phyloP scores from a whole-genome alignment of 1,140 invertebrate genomes.

The Cotesia vestalis region DNA sequence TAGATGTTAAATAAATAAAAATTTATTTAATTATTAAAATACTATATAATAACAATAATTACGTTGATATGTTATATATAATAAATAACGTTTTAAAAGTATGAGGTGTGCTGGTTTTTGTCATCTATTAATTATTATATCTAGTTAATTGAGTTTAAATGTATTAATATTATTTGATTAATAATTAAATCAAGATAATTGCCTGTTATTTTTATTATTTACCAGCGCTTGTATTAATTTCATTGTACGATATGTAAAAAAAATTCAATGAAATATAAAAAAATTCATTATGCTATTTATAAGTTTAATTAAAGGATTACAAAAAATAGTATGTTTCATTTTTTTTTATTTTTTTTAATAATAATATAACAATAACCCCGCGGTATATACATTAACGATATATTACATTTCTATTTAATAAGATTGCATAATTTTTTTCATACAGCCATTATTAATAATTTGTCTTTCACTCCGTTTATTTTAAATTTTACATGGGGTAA shows the following conservation, averaged over 20 bases:
- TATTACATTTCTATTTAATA: conserved; percentile 52
- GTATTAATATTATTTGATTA: not conserved
- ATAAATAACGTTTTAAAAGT: not conserved
- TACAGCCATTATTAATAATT: conserved; percentile 39
- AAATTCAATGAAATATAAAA: conserved; percentile 51
- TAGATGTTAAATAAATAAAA: conserved; percentile 54
- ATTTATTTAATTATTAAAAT: not conserved
- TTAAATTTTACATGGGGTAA: conserved; percentile 41
- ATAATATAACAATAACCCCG: conserved; percentile 62
- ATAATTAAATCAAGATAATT: conserved; percentile 23
- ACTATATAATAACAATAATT: conserved; percentile 31
- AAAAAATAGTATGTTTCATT: not conserved
- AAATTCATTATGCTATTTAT: not conserved
- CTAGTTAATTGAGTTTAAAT: not conserved
- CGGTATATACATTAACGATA: conserved; percentile 62
- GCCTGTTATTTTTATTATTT: conserved; percentile 48
- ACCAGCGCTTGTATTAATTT: conserved; percentile 63
- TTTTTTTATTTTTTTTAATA: conserved; percentile 46
- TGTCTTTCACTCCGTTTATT: conserved; percentile 12
- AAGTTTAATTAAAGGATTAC: not conserved
- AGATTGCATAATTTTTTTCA: not conserved
- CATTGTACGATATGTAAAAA: conserved; percentile 66
- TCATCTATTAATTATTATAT: not conserved
- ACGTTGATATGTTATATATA: conserved; percentile 37
- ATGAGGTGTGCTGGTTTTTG: conserved; percentile 19